phyloP scores from a whole-genome alignment of 2,888 invertebrate species.

The Phortica magna region DNA sequence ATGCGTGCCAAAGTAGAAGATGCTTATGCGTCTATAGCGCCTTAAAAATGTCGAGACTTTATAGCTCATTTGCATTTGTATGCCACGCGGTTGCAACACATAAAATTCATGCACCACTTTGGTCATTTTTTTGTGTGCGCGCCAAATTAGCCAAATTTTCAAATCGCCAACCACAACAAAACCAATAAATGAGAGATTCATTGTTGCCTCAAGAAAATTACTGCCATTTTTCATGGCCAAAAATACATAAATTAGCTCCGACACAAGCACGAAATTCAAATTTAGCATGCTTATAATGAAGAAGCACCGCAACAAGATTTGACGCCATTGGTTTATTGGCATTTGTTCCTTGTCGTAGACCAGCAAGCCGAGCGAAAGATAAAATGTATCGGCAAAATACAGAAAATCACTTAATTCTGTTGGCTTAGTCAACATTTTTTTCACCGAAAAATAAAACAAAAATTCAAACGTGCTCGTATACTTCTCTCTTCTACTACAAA shows the following conservation, averaged over 20 bases:
- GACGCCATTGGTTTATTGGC: background rate
- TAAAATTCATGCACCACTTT: conserved; percentile 57
- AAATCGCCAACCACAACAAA: conserved; percentile 64
- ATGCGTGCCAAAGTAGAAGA: conserved; percentile 63
- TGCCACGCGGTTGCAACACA: conserved; percentile 59
- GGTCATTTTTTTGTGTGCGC: conserved; percentile 55
- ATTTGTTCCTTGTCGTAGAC: conserved; percentile 8
- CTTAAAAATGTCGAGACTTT: conserved; percentile 42
- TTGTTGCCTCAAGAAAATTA: conserved; percentile 71
- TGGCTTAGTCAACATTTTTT: conserved; percentile 1
- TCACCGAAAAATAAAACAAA: background rate
- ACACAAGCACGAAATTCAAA: conserved; percentile 58
- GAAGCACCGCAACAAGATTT: background rate
- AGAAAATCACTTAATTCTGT: background rate
- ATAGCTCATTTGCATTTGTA: conserved; percentile 50
- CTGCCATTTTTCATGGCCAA: conserved; percentile 58
- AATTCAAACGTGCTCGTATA: background rate
- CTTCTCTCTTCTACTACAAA: too few species aligned
- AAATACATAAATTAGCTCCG: conserved; percentile 65
- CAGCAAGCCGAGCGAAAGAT: conserved; percentile 15
- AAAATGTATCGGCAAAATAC: conserved; percentile 6
- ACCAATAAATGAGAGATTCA: conserved; percentile 67
- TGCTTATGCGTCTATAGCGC: conserved; percentile 53
- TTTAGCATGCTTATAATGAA: conserved; percentile 57
- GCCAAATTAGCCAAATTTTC: conserved; percentile 67